Conservation (phyloP, 2,888 invertebrate genomes). For the Mesoligia furuncula region DNA sequence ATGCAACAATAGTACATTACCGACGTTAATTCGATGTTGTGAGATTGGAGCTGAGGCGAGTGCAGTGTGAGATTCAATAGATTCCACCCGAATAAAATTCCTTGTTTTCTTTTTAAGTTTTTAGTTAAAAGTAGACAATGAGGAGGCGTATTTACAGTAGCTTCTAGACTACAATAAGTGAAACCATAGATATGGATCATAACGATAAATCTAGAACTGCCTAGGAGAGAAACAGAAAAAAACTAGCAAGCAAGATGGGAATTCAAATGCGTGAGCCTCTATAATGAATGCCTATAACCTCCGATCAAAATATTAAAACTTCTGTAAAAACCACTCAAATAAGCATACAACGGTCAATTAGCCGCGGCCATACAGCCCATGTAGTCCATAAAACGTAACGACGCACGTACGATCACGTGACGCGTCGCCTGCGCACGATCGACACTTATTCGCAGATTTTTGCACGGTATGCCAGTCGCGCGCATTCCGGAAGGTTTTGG, state of each 20-base stretch:
- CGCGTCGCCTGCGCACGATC: slow-evolving; percentile 51
- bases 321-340: slow-evolving; percentile 19
- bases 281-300: background rate
- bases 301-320: background rate
- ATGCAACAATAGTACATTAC: slow-evolving; percentile 18
- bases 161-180: background rate
- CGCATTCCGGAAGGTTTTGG: slow-evolving; percentile 71
- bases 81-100: background rate
- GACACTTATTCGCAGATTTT: slow-evolving; percentile 77
- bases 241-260: background rate
- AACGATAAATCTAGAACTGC: background rate
- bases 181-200: background rate
- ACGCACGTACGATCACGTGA: slow-evolving; percentile 58
- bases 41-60: background rate
- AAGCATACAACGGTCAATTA: slow-evolving; percentile 46
- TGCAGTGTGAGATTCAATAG: background rate
- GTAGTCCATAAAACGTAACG: slow-evolving; percentile 62
- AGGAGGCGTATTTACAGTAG: background rate
- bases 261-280: background rate
- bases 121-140: too few species aligned
- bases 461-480: slow-evolving; percentile 78
- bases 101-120: too few species aligned
- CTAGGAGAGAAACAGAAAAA: background rate
- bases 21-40: slow-evolving; percentile 4
- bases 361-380: slow-evolving; percentile 23